Conservation (phyloP, 2,113 vertebrate genomes). For the zebrafish (Danio rerio) region GRCz12tu NC_133192.1:579501-580000, state of each 20-base stretch:
- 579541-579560: too few relatives aligned
- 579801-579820: too few relatives aligned
- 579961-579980: constrained; percentile 85
- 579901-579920: constrained; percentile 82
- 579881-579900: constrained; percentile 85
- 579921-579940: constrained; percentile 74
- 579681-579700: constrained; percentile 75
- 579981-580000: constrained; percentile 71
- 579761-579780: constrained; percentile 26
- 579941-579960: constrained; percentile 72
- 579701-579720: constrained; percentile 73
- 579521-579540: constrained; percentile 87
- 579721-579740: constrained; percentile 73
- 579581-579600: too few relatives aligned
- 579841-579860: too few relatives aligned
- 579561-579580: too few relatives aligned
- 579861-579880: constrained; percentile 55
- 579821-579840: too few relatives aligned
- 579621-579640: not conserved
- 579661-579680: constrained; percentile 82
- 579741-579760: constrained; percentile 62
- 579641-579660: constrained; percentile 83
- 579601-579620: too few relatives aligned
- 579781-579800: too few relatives aligned
- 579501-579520: constrained; percentile 85